Evolutionary conservation across 2,888 invertebrate genomes (phyloP).

Genomic region (Muscina levida): DNA sequence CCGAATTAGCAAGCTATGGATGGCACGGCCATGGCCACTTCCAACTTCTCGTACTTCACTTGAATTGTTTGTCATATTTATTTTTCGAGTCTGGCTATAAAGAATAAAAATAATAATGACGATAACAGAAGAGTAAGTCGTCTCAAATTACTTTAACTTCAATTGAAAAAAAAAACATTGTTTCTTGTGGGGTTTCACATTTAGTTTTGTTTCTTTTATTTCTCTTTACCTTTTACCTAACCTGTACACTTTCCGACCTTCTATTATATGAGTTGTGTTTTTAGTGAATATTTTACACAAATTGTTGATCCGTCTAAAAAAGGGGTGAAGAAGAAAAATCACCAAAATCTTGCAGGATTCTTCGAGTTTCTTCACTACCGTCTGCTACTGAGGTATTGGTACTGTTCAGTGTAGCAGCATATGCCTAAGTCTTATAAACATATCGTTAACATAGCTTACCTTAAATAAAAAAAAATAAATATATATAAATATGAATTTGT

Average conservation of each 20-base stretch:
- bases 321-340: too few species aligned
- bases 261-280: too few species aligned
- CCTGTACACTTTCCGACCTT: neutral
- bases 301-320: too few species aligned
- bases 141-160: constrained; percentile 62
- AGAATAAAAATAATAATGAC: constrained; percentile 48
- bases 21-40: constrained; percentile 8
- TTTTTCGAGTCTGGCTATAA: constrained; percentile 24
- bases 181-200: constrained; percentile 37
- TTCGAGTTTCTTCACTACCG: too few species aligned
- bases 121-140: constrained; percentile 58
- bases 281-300: too few species aligned
- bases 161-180: constrained; percentile 51
- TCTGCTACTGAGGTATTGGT: too few species aligned
- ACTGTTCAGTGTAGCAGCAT: too few species aligned
- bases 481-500: too few species aligned
- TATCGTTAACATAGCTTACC: too few species aligned
- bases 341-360: too few species aligned
- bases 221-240: neutral
- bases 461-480: too few species aligned
- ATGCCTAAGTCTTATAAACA: too few species aligned
- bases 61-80: constrained; percentile 52
- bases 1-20: neutral
- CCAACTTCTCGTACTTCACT: constrained; percentile 50
- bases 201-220: neutral